A percentile compares a stretch with the other conserved stretches of the same genome.
Evolutionary conservation across 2,888 invertebrate species (phyloP).

Genomic region (Parnassius glacialis): DNA sequence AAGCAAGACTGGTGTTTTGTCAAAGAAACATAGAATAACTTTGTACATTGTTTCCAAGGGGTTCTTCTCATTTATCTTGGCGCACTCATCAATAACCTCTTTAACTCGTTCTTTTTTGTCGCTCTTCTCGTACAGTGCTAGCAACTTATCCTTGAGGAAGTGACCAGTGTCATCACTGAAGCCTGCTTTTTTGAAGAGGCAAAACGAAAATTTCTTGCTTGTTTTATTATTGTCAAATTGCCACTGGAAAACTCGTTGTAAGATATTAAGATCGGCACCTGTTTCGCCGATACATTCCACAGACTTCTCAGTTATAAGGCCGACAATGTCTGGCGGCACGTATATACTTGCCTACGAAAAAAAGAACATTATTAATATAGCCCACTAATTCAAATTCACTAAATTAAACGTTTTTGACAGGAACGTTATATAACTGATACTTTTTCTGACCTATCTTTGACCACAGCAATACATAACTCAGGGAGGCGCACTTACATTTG

Average conservation of each 20-base stretch:
- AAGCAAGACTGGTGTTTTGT: constrained; percentile 20
- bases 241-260: constrained; percentile 42
- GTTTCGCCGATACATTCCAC: constrained; percentile 34
- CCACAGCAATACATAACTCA: too few species aligned
- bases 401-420: too few species aligned
- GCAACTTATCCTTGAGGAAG: constrained; percentile 47
- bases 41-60: constrained; percentile 14
- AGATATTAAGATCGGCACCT: constrained; percentile 29
- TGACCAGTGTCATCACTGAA: constrained; percentile 42
- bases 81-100: constrained; percentile 12
- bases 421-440: too few species aligned
- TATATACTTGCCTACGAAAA: constrained; percentile 3
- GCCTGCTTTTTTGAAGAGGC: constrained; percentile 50
- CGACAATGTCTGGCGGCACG: constrained; percentile 11
- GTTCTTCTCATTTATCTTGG: constrained; percentile 8
- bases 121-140: constrained; percentile 19
- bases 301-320: constrained; percentile 30
- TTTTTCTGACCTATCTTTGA: too few species aligned
- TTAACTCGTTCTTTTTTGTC: constrained; percentile 8
- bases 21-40: constrained; percentile 15
- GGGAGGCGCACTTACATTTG: too few species aligned
- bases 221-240: constrained; percentile 45
- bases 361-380: neutral
- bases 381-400: too few species aligned
- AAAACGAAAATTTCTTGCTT: constrained; percentile 53